Conservation (phyloP, 92 coral and sea anemone genomes). For the Epizoanthus stellaris region DNA sequence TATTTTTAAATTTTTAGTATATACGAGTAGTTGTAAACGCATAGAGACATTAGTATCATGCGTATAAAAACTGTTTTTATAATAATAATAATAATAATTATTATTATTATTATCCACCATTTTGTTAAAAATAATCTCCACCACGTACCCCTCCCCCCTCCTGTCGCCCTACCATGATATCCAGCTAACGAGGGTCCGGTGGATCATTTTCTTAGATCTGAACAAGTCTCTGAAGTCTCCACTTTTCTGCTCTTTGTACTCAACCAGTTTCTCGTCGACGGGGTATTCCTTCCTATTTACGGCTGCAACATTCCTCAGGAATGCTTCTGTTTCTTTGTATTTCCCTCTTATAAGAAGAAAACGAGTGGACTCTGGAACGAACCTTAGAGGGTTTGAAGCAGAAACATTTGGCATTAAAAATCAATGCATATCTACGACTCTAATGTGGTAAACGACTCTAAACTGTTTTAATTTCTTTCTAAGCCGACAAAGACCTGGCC, state of each 20-base stretch:
- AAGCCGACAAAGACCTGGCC: not conserved
- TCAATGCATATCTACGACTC: not conserved
- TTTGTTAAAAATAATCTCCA: too few relatives aligned
- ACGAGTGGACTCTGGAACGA: conserved; percentile 38
- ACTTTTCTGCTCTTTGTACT: conserved; percentile 29
- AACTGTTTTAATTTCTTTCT: too few relatives aligned
- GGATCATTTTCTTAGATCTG: conserved; percentile 27
- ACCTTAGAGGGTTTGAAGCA: not conserved
- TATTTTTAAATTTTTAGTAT: too few relatives aligned
- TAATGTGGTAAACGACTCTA: not conserved
- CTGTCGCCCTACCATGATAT: conserved; percentile 1
- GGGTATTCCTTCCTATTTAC: conserved; percentile 22
- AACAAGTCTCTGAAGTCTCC: conserved; percentile 39
- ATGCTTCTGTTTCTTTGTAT: conserved; percentile 19
- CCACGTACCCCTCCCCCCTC: too few relatives aligned
- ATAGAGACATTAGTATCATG: too few relatives aligned
- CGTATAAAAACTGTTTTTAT: too few relatives aligned
- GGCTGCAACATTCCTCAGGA: conserved; percentile 18
- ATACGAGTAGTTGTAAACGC: too few relatives aligned
- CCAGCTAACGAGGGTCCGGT: conserved; percentile 33
- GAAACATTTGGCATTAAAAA: not conserved
- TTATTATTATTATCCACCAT: too few relatives aligned
- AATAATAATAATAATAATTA: too few relatives aligned
- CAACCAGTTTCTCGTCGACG: conserved; percentile 10
- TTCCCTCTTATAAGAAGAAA: conserved; percentile 31